phyloP scores from a whole-genome alignment of 2,888 invertebrate genomes.

The Polydesmus complanatus region DNA sequence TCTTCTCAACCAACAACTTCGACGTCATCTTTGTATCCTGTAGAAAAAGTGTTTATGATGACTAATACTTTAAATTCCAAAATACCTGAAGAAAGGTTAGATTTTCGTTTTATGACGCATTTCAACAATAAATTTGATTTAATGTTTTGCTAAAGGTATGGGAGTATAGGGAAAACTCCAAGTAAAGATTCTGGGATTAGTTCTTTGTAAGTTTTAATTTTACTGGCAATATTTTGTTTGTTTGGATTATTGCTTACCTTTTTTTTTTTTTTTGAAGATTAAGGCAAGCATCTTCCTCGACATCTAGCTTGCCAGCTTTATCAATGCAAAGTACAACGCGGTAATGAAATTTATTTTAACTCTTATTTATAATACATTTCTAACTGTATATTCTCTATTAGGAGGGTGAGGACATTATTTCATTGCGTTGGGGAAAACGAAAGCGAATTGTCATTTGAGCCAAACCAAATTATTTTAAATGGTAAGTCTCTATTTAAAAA shows the following conservation, averaged over 20 bases:
- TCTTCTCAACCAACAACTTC: conserved; percentile 12
- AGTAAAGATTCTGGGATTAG: conserved; percentile 5
- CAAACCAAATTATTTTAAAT: conserved; percentile 94
- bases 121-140: neutral
- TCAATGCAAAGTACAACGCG: neutral
- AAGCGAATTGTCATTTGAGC: conserved; percentile 93
- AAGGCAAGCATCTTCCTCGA: conserved; percentile 7
- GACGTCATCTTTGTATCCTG: neutral
- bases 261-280: conserved; percentile 3
- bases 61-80: neutral
- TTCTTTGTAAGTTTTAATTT: conserved; percentile 11
- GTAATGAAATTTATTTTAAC: neutral
- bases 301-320: conserved; percentile 8
- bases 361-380: neutral
- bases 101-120: neutral
- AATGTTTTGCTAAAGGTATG: conserved; percentile 1
- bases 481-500: conserved; percentile 54
- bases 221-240: neutral
- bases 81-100: conserved; percentile 6
- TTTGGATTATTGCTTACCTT: neutral
- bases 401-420: conserved; percentile 84
- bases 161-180: conserved; percentile 7
- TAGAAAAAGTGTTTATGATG: neutral
- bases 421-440: conserved; percentile 93
- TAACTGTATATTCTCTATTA: conserved; percentile 29